Base-by-base conservation (phyloP, 2,888 invertebrate genomes). In the Sicus ferrugineus region DNA sequence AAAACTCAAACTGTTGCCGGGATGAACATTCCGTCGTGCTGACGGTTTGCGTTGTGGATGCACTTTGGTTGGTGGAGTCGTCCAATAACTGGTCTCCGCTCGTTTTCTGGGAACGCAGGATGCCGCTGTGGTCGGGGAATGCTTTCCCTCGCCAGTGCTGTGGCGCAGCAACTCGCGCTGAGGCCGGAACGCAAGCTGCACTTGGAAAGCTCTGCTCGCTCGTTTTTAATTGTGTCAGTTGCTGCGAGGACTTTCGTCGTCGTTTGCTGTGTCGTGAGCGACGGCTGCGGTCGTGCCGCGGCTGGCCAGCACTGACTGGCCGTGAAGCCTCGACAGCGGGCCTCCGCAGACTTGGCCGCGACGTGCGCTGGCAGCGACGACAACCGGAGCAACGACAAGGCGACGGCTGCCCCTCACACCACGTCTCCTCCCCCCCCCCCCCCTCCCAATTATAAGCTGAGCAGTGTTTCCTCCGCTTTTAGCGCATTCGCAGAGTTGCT, bases 191-290 rank as follows among this genome's bases (percentile, higher is more conserved):
- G 52, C n/a, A 50, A 52, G 52, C 21, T 52, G 26, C 21, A 52
- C 52, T 52, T 52, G 52, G 21, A 50, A 50, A 52, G 52, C 52
- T 52, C 11, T 16, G 38, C n/a, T n/a, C 52, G 26, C 52, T 52
- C 5, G 23, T 52, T 19, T 6, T n/a, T 11, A 52, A 52, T 23
- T 52, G 52, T 26, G 52, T 21, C 21, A 52, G 26, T 21, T 59
- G 59, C 23, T 28, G 59, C 19, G n/a, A n/a, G n/a, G n/a, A n/a
- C 7, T 46, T 16, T 3, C 19, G 46, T 46, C 3, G 46, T 46
- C 3, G 3, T 46, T n/a, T 16, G 9, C n/a, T n/a, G 6, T 46
- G 3, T 46, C 19, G 46, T 46, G 14, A 46, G 19, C 14, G 28
- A 11, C 11, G n/a, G 42, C 4, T 16, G 42, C 11, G n/a, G n/a